phyloP scores from a whole-genome alignment of 2,113 vertebrate genomes.

The Halichoeres trimaculatus region DNA sequence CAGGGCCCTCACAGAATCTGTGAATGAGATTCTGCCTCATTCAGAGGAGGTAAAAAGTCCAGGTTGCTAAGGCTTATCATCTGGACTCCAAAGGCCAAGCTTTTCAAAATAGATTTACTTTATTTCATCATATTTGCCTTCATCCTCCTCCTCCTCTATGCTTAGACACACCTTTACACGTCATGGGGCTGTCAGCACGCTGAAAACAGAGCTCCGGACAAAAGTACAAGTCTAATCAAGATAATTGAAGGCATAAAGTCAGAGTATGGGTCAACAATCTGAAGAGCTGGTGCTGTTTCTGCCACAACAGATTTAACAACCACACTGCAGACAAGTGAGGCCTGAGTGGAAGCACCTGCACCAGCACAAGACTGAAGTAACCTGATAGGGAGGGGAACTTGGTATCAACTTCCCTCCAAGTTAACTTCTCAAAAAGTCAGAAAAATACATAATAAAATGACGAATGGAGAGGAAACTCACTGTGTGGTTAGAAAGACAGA shows the following conservation, averaged over 20 bases:
- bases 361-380: not conserved
- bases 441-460: conserved; percentile 30
- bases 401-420: conserved; percentile 19
- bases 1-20: conserved; percentile 32
- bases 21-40: conserved; percentile 39
- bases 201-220: conserved; percentile 46
- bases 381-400: not conserved
- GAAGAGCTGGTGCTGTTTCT: conserved; percentile 23
- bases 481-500: conserved; percentile 21
- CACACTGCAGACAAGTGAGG: conserved; percentile 33
- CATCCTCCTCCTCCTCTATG: conserved; percentile 5
- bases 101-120: conserved; percentile 52
- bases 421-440: not conserved
- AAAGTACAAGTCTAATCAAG: conserved; percentile 57
- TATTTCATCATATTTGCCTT: conserved; percentile 28
- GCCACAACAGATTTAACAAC: conserved; percentile 31
- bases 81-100: conserved; percentile 18
- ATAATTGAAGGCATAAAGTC: conserved; percentile 53
- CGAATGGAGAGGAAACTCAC: conserved; percentile 2
- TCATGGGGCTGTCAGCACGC: conserved; percentile 64
- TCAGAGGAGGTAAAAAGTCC: conserved; percentile 14
- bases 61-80: conserved; percentile 44
- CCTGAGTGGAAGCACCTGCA: conserved; percentile 45
- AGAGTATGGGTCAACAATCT: conserved; percentile 32
- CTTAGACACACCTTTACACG: conserved; percentile 53